Evolutionary conservation across 1,140 invertebrate genomes (phyloP), one percentile per base, ranked within the genome.

Genomic region (Globodera ellingtonae): DNA sequence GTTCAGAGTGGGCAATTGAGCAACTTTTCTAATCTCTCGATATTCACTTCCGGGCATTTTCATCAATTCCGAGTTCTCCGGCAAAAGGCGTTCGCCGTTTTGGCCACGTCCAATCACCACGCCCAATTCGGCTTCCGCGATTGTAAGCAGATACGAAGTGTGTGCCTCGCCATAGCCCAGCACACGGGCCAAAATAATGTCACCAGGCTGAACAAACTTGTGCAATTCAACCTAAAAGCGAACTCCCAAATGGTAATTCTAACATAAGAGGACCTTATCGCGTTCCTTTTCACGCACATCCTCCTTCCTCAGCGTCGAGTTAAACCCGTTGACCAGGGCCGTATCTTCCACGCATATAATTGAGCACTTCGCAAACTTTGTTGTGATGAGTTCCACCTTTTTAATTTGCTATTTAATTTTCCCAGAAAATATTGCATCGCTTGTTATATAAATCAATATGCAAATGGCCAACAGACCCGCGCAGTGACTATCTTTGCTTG

Each of bases 271-370:
- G 21, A 86, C 84, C 56, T 84, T 84, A 50, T 86, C 85, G n/a
- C 84, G 81, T 44, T 86, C 85, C n/a, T 44, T 81, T 4, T 80
- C 85, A 35, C 81, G 81, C 15, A 87, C 73, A 50, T 86, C 83
- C 44, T 87, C 84, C 75, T 87, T 87, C 44, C 84, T 47, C 35
- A 86, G 66, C 0, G 78, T 85, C 24, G 85, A 87, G 46, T 72
- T 84, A 72, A 87, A 86, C 62, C 83, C 83, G 73, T 84, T 69
- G 6, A 44, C 35, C 21, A 86, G 71, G 21, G 84, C 52, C 18
- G 80, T 87, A 47, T 86, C 75, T 46, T 75, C 86, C 35, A 86
- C 82, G 65, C 86, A 86, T n/a, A 86, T 77, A 52, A 86, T 86
- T 15, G 84, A 84, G 56, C 84, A 86, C 46, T 84, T 86, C 7